Evolutionary conservation across 2,797 vertebrate genomes (phyloP).

Genomic region (Bradypodion ventrale): DNA sequence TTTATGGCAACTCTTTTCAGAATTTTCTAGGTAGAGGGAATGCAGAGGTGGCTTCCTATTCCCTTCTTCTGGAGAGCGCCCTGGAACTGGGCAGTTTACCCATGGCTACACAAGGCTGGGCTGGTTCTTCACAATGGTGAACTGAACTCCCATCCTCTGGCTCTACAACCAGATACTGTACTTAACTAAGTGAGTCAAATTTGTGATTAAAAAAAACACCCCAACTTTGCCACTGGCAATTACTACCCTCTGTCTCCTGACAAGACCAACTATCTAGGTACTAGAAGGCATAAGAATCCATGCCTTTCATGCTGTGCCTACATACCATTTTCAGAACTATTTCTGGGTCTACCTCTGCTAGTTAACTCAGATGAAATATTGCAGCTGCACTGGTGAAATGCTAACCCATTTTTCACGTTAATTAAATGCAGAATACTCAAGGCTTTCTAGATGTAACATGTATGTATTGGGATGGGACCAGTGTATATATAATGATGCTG

Average conservation of each 20-base stretch:
- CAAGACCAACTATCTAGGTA: not conserved
- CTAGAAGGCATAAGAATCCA: not conserved
- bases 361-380: slow-evolving; percentile 15
- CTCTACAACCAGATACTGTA: too few species aligned
- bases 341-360: not conserved
- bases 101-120: too few species aligned
- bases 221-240: not conserved
- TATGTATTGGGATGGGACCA: not conserved
- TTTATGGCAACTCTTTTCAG: too few species aligned
- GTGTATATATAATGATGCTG: too few species aligned
- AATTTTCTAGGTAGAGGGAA: too few species aligned
- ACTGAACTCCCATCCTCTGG: too few species aligned
- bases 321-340: not conserved
- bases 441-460: not conserved
- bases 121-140: too few species aligned
- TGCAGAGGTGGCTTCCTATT: too few species aligned
- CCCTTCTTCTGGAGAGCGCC: too few species aligned
- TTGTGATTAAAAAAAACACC: too few species aligned
- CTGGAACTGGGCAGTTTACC: too few species aligned
- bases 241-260: not conserved
- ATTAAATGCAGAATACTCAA: not conserved
- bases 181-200: too few species aligned
- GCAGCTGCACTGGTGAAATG: not conserved
- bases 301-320: not conserved
- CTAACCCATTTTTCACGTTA: not conserved